These are phyloP conservation scores for Glareola pratincola DNA, from an alignment of 2,113 vertebrate genomes.

Conservation along the genomic window DNA sequence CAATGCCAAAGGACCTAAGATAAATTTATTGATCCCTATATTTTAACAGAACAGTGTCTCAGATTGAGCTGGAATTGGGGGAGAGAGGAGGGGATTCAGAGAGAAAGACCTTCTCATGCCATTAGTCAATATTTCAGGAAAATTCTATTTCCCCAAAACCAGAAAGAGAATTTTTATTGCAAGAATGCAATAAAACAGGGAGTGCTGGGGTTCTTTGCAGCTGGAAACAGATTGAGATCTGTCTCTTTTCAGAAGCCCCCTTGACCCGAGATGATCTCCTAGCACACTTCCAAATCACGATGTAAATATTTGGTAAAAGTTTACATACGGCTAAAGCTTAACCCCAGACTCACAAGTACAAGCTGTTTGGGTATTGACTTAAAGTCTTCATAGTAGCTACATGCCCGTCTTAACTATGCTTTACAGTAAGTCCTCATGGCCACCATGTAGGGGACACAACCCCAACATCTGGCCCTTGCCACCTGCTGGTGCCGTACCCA, in stretches of 20 bases:
- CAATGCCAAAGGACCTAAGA: not conserved
- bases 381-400: not conserved
- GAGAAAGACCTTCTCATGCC: not conserved
- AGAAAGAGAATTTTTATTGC: not conserved
- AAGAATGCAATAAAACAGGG: not conserved
- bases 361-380: not conserved
- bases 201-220: not conserved
- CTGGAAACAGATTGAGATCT: not conserved
- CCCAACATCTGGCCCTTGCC: not conserved
- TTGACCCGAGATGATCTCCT: not conserved
- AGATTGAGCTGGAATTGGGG: fast-evolving
- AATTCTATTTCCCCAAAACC: not conserved
- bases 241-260: not conserved
- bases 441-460: fast-evolving
- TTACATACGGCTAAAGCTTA: not conserved
- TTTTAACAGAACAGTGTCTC: not conserved
- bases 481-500: fast-evolving
- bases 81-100: not conserved
- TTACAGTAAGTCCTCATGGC: not conserved
- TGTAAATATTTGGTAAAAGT: not conserved
- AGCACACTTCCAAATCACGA: not conserved
- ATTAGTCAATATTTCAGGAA: not conserved
- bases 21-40: not conserved
- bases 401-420: not conserved
- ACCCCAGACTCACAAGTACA: not conserved